A percentile compares a stretch with the other conserved stretches of the same genome.
Conservation (phyloP, 2,888 invertebrate genomes). For the Saturnia japonica region DNA sequence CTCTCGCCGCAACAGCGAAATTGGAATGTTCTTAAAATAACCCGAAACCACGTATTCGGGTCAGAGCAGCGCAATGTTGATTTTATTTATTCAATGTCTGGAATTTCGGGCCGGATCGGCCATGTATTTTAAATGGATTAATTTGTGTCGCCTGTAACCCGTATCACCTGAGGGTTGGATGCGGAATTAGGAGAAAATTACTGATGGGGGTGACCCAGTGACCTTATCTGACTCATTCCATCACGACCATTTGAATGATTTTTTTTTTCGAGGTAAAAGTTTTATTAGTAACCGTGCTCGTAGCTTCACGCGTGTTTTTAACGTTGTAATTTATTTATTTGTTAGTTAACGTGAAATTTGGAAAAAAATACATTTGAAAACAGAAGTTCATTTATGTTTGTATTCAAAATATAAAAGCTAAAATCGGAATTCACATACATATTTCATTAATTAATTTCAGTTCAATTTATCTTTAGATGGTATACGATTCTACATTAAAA, state of each 20-base stretch:
- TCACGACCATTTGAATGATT: too few species aligned
- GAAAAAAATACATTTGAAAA: too few species aligned
- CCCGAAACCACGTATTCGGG: slow-evolving; percentile 36
- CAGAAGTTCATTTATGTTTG: too few species aligned
- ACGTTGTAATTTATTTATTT: too few species aligned
- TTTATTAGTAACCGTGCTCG: too few species aligned
- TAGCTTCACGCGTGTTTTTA: too few species aligned
- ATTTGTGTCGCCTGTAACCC: slow-evolving; percentile 57
- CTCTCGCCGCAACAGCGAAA: slow-evolving; percentile 32
- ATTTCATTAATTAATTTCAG: too few species aligned
- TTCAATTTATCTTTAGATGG: too few species aligned
- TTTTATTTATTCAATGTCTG: slow-evolving; percentile 52
- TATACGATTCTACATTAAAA: too few species aligned
- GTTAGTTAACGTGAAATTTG: too few species aligned
- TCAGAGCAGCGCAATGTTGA: slow-evolving; percentile 33
- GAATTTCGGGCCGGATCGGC: slow-evolving; percentile 45
- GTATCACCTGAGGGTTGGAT: slow-evolving; percentile 47
- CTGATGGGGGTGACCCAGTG: slow-evolving; percentile 41
- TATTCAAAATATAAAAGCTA: too few species aligned
- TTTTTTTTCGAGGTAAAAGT: slow-evolving; percentile 1
- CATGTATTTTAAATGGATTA: slow-evolving; percentile 64
- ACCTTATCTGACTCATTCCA: slow-evolving; percentile 17
- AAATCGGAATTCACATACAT: too few species aligned
- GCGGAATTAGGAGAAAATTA: slow-evolving; percentile 47
- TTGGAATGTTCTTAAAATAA: slow-evolving; percentile 39